Percentiles rank a stretch among this genome's conserved stretches.
Evolutionary conservation across 2,888 invertebrate species (phyloP).

Genomic region (Catocala sponsa): DNA sequence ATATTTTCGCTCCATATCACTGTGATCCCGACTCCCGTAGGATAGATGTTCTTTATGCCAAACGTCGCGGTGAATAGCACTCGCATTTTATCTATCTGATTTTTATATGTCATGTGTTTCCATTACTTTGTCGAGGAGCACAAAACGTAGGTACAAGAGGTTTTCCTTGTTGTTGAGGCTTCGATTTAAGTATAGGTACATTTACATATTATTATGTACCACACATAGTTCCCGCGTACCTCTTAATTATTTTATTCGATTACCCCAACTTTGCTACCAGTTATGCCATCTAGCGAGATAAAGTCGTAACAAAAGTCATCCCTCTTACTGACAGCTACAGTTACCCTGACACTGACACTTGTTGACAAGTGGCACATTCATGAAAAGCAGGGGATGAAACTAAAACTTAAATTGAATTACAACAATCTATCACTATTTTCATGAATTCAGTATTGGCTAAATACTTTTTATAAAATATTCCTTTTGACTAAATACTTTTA

Average conservation of each 20-base stretch:
- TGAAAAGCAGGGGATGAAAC: not conserved
- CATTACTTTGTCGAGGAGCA: constrained; percentile 4
- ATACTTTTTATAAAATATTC: too few species aligned
- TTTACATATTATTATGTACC: too few species aligned
- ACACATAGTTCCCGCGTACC: not conserved
- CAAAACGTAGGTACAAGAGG: not conserved
- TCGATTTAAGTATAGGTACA: not conserved
- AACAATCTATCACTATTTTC: not conserved
- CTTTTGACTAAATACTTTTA: too few species aligned
- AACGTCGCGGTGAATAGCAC: constrained; percentile 14
- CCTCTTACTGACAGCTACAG: not conserved
- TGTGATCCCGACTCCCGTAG: constrained; percentile 15
- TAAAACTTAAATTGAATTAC: not conserved
- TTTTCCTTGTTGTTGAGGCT: too few species aligned
- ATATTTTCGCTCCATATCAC: constrained; percentile 39
- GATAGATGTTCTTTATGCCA: constrained; percentile 11
- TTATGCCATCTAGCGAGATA: constrained; percentile 35
- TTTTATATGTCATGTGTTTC: constrained; percentile 12
- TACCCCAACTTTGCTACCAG: constrained; percentile 2
- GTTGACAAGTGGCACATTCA: not conserved
- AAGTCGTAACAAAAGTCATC: constrained; percentile 12
- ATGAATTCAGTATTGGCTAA: not conserved
- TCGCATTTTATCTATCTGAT: constrained; percentile 14
- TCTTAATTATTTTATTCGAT: too few species aligned
- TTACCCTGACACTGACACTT: not conserved